Base-by-base conservation (phyloP, 2,888 invertebrate species). In the Mechanitis messenoides region DNA sequence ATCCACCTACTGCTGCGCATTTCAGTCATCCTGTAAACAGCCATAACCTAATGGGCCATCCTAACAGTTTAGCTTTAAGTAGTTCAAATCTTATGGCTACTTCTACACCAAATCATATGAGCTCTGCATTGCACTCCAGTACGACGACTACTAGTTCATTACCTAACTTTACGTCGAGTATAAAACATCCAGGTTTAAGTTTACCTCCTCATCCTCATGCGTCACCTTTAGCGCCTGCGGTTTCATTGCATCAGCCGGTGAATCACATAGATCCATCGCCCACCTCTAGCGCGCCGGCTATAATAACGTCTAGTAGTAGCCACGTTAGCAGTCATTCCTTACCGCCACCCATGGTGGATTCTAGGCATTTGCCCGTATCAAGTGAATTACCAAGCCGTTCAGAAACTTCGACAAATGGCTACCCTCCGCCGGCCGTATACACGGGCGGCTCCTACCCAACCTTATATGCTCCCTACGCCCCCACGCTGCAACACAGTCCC, bases 381-480 rank as follows among this genome's bases (percentile, higher is more conserved):
- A 84, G 81, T 57, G 92, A 92, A 54, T 85, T 92, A 62, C 91
- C 93, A 46, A 83, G 78, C 53, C 78, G 86, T 68, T 80, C 84
- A 63, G 85, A 83, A 72, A 77, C 83, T 73, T 75, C 85, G 69
- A 91, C 93, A 68, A 92, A 83, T 62, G 87, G 89, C 47, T 89
- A 83, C 71, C 88, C 88, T 45, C 91, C 96, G 67, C 96, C 96
- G 72, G 93, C 95, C 9, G 94, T 95, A 1, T 95, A 95, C 79
- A 92, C 94, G 60, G 84, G 83, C n/a, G 78, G 80, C 47, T 74
- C 83, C 47, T 87, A 87, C 68, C 93, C 94, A 67, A 93, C 94
- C 47, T 90, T 96, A 66, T 96, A 96, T 78, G 93, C 96, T 12
- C 96, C 96, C 0, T 95, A 95, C 76, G 94, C 94, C 63, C 92